phyloP scores from a whole-genome alignment of 2,888 invertebrate species.

The Drosophila imparisetae region DNA sequence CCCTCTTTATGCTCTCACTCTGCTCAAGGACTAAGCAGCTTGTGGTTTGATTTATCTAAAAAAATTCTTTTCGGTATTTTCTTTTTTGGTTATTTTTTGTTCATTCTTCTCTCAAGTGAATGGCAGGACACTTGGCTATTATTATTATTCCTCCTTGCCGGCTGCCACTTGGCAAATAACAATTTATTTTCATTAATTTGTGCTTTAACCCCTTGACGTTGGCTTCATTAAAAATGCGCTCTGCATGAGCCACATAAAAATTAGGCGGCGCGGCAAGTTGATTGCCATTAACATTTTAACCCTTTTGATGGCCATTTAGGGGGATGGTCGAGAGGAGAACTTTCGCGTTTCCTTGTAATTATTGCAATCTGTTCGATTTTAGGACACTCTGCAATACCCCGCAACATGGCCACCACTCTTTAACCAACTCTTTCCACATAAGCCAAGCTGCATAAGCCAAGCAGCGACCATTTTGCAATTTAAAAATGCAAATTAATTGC shows the following conservation, averaged over 20 bases:
- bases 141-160: slow-evolving; percentile 31
- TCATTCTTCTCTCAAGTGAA: slow-evolving; percentile 25
- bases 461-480: slow-evolving; percentile 73
- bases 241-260: slow-evolving; percentile 64
- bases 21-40: slow-evolving; percentile 59
- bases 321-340: background rate
- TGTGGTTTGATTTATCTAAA: slow-evolving; percentile 77
- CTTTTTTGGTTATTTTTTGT: slow-evolving; percentile 3
- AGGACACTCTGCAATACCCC: slow-evolving; percentile 47
- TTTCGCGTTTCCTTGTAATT: slow-evolving; percentile 66
- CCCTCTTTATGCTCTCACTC: background rate
- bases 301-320: slow-evolving; percentile 40
- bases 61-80: slow-evolving; percentile 45
- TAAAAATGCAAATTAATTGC: slow-evolving; percentile 84
- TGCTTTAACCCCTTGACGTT: slow-evolving; percentile 74
- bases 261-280: slow-evolving; percentile 61
- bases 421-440: background rate
- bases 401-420: background rate
- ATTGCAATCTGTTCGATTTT: slow-evolving; percentile 81
- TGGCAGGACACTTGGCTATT: slow-evolving; percentile 52
- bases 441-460: slow-evolving; percentile 7
- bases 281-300: slow-evolving; percentile 69
- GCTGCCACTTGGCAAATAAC: slow-evolving; percentile 64
- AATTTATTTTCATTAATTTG: slow-evolving; percentile 84
- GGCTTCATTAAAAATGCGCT: slow-evolving; percentile 75